These are phyloP conservation scores for Catocala sponsa DNA, from an alignment of 2,888 invertebrate genomes.

Conservation along the genomic window DNA sequence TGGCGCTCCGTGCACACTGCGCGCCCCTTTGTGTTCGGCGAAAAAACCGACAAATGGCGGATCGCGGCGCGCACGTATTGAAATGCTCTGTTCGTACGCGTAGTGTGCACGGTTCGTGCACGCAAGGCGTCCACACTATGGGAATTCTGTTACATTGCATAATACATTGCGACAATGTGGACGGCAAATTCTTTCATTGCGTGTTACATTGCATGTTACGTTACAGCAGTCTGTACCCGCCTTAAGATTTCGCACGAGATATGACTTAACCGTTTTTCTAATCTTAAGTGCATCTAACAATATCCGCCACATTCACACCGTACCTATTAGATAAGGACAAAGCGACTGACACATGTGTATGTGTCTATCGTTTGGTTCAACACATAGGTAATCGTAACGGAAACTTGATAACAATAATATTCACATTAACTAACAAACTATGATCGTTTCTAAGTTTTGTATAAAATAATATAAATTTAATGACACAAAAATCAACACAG, in stretches of 20 bases:
- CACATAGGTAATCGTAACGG: conserved; percentile 33
- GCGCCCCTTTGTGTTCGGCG: too few relatives aligned
- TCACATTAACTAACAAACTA: conserved; percentile 20
- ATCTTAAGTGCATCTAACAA: not conserved
- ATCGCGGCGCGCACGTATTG: too few relatives aligned
- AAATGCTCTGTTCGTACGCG: too few relatives aligned
- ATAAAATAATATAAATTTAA: conserved; percentile 21
- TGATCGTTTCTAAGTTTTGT: conserved; percentile 22
- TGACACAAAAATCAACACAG: not conserved
- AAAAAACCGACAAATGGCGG: too few relatives aligned
- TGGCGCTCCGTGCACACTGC: too few relatives aligned
- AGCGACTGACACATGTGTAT: conserved; percentile 12
- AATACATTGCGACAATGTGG: too few relatives aligned
- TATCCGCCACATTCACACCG: conserved; percentile 6
- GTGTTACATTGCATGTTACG: too few relatives aligned
- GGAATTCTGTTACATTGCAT: too few relatives aligned
- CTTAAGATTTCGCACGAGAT: not conserved
- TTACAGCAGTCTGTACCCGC: too few relatives aligned
- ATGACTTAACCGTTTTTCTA: conserved; percentile 2
- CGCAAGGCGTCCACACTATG: too few relatives aligned
- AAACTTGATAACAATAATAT: conserved; percentile 45
- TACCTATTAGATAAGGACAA: conserved; percentile 22
- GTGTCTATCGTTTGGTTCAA: not conserved
- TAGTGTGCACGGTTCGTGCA: too few relatives aligned
- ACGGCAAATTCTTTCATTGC: too few relatives aligned